Conservation (phyloP, 2,797 vertebrate genomes). For the Argya squamiceps region DNA sequence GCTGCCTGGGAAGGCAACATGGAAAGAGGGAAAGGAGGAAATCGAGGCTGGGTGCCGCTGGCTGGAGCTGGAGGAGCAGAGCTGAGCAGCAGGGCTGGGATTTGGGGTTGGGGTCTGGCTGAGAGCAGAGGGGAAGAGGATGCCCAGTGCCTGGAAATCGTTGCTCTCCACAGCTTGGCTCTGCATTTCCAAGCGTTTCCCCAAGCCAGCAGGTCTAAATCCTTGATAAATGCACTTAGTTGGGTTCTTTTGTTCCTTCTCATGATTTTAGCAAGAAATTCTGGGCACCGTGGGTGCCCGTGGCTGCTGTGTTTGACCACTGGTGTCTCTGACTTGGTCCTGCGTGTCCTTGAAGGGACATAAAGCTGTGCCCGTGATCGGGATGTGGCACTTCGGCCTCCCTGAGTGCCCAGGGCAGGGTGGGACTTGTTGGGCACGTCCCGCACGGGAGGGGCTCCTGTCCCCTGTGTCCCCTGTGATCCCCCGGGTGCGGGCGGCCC, state of each 20-base stretch:
- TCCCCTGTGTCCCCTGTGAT: fast-evolving
- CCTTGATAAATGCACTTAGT: neutral
- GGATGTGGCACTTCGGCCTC: neutral
- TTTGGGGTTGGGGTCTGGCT: neutral
- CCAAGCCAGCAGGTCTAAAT: neutral
- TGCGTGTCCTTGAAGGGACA: fast-evolving
- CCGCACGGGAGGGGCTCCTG: neutral
- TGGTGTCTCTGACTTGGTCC: neutral
- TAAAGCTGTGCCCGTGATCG: fast-evolving
- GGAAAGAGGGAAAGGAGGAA: neutral
- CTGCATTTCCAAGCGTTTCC: fast-evolving
- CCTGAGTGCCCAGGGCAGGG: fast-evolving
- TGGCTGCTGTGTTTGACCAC: fast-evolving
- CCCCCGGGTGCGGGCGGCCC: neutral
- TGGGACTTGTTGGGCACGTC: neutral
- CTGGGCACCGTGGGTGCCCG: fast-evolving
- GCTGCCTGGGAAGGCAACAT: neutral
- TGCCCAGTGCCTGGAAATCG: fast-evolving
- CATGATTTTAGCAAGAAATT: neutral
- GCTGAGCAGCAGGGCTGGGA: neutral
- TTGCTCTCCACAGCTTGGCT: neutral
- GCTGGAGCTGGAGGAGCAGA: neutral
- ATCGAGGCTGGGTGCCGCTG: fast-evolving
- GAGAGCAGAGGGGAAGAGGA: neutral
- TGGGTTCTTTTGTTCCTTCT: neutral